Evolutionary conservation across 2,113 vertebrate genomes (phyloP).

Genomic region (Hemiscyllium ocellatum): DNA sequence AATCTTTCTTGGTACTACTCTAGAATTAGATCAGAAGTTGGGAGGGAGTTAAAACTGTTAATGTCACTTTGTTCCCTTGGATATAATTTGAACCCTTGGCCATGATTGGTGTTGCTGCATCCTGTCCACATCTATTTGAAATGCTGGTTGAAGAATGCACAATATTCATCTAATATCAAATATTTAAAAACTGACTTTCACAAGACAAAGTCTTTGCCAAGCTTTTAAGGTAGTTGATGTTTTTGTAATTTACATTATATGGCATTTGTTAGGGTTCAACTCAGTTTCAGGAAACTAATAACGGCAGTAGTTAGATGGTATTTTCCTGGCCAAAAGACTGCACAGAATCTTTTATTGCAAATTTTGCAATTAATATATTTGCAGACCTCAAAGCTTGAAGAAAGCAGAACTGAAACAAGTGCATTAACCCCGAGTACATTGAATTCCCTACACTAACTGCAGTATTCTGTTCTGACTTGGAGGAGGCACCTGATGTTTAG

Average conservation of each 20-base stretch:
- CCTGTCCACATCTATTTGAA: no score
- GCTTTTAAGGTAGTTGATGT: not conserved
- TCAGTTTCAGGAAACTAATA: not conserved
- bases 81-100: not conserved
- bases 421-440: constrained; percentile 48
- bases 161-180: not conserved
- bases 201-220: not conserved
- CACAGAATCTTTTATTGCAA: constrained; percentile 32
- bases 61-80: not conserved
- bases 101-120: not conserved
- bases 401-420: constrained; percentile 43
- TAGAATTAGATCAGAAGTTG: not conserved
- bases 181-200: not conserved
- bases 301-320: not conserved
- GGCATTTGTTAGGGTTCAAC: not conserved
- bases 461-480: constrained; percentile 45
- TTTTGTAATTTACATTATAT: not conserved
- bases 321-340: not conserved
- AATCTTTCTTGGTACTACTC: not conserved
- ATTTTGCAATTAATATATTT: constrained; percentile 44
- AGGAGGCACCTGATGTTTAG: constrained; percentile 55
- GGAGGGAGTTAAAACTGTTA: not conserved
- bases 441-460: constrained; percentile 48
- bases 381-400: constrained; percentile 39
- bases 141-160: not conserved